phyloP scores from a whole-genome alignment of 2,797 vertebrate genomes.

The Sylvilagus floridanus region DNA sequence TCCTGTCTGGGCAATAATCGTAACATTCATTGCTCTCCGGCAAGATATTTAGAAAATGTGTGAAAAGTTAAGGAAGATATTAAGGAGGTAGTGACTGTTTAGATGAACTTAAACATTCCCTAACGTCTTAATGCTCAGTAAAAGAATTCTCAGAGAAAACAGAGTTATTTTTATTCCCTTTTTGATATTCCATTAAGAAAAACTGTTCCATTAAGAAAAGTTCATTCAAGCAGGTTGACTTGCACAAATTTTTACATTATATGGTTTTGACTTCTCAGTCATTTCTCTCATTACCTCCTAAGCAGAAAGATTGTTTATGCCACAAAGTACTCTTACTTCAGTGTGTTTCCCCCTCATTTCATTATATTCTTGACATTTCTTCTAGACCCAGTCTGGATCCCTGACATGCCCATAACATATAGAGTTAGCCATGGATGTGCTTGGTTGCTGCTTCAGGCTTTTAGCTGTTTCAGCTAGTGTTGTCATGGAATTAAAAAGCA shows the following conservation, averaged over 20 bases:
- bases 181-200: not conserved
- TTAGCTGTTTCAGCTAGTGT: too few relatives aligned
- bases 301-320: not conserved
- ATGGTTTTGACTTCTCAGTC: not conserved
- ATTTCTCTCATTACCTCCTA: not conserved
- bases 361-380: not conserved
- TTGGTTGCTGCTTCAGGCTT: not conserved
- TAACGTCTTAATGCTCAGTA: too few relatives aligned
- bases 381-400: not conserved
- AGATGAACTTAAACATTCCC: too few relatives aligned
- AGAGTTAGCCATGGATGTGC: not conserved
- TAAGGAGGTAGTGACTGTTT: too few relatives aligned
- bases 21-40: too few relatives aligned
- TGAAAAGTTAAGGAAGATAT: too few relatives aligned
- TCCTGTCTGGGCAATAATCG: too few relatives aligned
- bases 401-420: not conserved
- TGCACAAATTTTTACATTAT: not conserved
- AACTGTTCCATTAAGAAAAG: not conserved
- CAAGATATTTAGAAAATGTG: too few relatives aligned
- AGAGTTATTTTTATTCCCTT: not conserved
- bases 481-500: too few relatives aligned
- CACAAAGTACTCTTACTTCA: not conserved
- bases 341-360: not conserved
- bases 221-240: not conserved
- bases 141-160: too few relatives aligned